Evolutionary conservation across 2,797 vertebrate genomes (phyloP), one percentile per base, ranked within the genome.

Genomic region (Chanos chanos): DNA sequence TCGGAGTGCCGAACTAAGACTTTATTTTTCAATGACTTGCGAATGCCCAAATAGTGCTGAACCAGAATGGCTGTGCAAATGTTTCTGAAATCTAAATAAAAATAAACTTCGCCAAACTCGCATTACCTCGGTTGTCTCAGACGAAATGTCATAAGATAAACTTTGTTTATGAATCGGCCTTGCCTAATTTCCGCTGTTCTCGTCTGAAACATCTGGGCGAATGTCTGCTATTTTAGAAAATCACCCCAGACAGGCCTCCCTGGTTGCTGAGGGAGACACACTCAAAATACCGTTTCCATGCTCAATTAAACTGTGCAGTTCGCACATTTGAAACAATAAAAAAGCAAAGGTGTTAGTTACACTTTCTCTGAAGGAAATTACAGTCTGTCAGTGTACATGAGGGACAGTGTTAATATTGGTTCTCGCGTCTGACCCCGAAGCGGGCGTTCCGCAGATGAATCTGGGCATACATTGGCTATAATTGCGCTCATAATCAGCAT

Each of bases 291-390:
- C 62, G 62, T 61, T 30, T 34, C 16, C 31, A 22, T 24, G 40
- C 27, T 56, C 52, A 55, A 62, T 49, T 66, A 60, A 68, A 60
- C 37, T 31, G 43, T 50, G 59, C 60, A 28, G 50, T 37, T 51
- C 40, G 64, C 31, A 58, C 50, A 48, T 66, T 60, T 51, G 48
- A 15, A 70, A 62, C 53, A 67, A 70, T 68, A 68, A 68, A 43
- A n/a, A 37, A 28, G 22, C 33, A 39, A 30, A 58, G 33, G 60
- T 68, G 64, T 63, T 57, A 70, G 66, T 22, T 61, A 33, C 21
- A 61, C 64, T 70, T 56, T 67, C 44, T 33, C 37, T 39, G 16
- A 40, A 69, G 66, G 63, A 58, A 72, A 68, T 67, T 54, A 57
- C 12, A 54, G 21, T 61, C 43, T 53, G 13, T 13, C n/a, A n/a